phyloP scores from a whole-genome alignment of 2,888 invertebrate genomes.

The Drosophila stalkeri region DNA sequence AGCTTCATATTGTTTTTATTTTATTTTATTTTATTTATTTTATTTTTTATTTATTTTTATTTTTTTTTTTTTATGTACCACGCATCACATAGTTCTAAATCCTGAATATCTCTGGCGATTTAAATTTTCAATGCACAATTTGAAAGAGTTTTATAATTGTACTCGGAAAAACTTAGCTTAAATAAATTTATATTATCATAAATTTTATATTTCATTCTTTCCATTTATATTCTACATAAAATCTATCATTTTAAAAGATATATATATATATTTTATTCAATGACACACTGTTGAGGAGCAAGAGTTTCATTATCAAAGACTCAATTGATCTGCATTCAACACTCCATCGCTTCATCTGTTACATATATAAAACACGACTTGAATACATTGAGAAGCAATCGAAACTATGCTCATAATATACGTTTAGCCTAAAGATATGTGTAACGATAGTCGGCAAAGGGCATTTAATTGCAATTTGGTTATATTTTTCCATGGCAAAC shows the following conservation, averaged over 20 bases:
- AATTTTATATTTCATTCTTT: background rate
- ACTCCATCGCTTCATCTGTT: background rate
- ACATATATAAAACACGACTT: background rate
- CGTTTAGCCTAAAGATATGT: background rate
- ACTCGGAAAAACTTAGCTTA: background rate
- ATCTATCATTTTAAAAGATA: too few species aligned
- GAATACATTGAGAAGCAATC: background rate
- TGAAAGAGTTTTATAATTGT: background rate
- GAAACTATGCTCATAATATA: background rate
- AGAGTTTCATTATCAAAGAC: background rate
- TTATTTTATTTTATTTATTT: background rate
- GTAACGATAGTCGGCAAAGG: background rate
- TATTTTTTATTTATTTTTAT: background rate
- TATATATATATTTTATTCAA: too few species aligned
- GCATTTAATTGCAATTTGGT: background rate
- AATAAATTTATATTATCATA: background rate
- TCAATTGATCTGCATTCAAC: too few species aligned
- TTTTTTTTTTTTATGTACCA: background rate
- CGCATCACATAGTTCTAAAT: background rate
- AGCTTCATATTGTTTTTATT: background rate
- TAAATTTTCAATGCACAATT: background rate
- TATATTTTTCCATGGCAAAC: slow-evolving; percentile 13
- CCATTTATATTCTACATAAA: too few species aligned
- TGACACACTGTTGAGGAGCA: background rate
- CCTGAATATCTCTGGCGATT: slow-evolving; percentile 1